Conservation (phyloP, 1,140 invertebrate species). For the Leptestheria dahalacensis region DNA sequence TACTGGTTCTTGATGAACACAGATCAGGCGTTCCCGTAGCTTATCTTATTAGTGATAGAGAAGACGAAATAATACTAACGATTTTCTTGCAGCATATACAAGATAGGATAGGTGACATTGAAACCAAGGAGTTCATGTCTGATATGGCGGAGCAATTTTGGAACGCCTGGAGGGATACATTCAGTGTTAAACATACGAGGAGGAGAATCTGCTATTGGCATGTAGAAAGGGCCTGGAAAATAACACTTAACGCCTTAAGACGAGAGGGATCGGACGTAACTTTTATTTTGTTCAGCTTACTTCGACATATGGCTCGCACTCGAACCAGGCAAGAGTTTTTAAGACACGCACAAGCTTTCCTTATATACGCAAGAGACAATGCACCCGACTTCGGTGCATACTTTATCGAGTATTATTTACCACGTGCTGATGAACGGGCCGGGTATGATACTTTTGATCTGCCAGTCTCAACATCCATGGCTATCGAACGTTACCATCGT, state of each 20-base stretch:
- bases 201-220: neutral
- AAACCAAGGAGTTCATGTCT: neutral
- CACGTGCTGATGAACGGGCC: neutral
- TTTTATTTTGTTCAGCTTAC: neutral
- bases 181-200: neutral
- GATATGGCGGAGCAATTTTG: neutral
- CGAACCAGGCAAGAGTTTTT: neutral
- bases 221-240: neutral
- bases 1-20: neutral
- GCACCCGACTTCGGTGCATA: neutral
- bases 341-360: neutral
- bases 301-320: neutral
- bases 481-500: neutral
- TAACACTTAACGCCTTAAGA: neutral
- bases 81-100: neutral
- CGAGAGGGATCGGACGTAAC: neutral
- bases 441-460: neutral
- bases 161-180: neutral
- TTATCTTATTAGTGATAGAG: neutral
- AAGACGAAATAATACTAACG: neutral
- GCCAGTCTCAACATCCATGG: neutral
- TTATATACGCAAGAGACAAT: neutral
- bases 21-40: neutral
- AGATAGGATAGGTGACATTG: neutral
- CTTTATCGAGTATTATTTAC: neutral